Percentiles rank a stretch among this genome's conserved stretches.
Evolutionary conservation across 1,140 invertebrate species (phyloP).

Genomic region (Papilio machaon): DNA sequence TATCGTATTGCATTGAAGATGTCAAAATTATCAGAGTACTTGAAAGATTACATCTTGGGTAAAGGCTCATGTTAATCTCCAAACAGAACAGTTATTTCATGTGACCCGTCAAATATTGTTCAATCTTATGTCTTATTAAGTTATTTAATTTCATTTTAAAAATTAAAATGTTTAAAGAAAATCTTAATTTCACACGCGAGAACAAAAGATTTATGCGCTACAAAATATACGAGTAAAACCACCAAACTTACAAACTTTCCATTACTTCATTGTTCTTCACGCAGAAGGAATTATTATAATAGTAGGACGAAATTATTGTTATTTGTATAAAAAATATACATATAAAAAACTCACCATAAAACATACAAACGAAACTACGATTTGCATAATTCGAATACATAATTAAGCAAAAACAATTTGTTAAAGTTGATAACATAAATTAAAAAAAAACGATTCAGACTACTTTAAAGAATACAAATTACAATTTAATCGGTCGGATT

Average conservation of each 20-base stretch:
- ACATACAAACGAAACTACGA: not conserved
- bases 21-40: too few species aligned
- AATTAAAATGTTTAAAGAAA: not conserved
- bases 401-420: too few species aligned
- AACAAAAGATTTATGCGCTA: not conserved
- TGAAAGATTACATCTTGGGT: too few species aligned
- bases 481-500: too few species aligned
- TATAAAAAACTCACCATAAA: not conserved
- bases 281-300: not conserved
- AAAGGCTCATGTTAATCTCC: not conserved
- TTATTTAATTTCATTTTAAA: not conserved
- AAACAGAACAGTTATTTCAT: too few species aligned
- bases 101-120: too few species aligned
- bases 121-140: not conserved
- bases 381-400: too few species aligned
- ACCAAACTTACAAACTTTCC: not conserved
- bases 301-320: not conserved
- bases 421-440: too few species aligned
- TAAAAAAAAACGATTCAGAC: too few species aligned
- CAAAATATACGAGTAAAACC: not conserved
- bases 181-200: not conserved
- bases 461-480: too few species aligned
- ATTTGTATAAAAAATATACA: not conserved
- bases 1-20: too few species aligned
- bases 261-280: not conserved